Percentiles rank a stretch among this genome's conserved stretches.
Evolutionary conservation across 1,140 invertebrate genomes (phyloP).

Genomic region (Hermetia illucens): DNA sequence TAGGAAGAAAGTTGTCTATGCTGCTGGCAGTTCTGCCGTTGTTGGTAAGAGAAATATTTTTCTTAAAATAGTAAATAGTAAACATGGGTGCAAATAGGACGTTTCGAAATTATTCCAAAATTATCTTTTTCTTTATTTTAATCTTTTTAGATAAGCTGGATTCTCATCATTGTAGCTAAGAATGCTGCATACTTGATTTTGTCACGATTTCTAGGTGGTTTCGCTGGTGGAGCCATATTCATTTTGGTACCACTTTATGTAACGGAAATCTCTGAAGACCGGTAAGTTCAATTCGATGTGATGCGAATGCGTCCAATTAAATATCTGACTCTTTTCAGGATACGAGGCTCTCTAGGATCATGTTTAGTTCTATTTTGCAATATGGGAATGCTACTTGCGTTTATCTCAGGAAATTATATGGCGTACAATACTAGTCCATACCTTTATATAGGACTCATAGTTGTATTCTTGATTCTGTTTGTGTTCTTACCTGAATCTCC

Average conservation of each 20-base stretch:
- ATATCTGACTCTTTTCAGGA: conserved; percentile 14
- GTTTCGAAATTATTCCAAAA: too few relatives aligned
- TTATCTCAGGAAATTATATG: conserved; percentile 33
- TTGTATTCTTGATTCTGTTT: conserved; percentile 31
- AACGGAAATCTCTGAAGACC: conserved; percentile 31
- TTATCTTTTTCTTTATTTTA: background rate
- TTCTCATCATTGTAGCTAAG: conserved; percentile 28
- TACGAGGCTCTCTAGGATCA: conserved; percentile 35
- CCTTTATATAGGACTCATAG: conserved; percentile 30
- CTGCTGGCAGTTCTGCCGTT: conserved; percentile 18
- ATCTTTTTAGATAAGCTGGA: conserved; percentile 18
- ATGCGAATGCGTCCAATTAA: too few relatives aligned
- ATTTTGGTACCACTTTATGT: conserved; percentile 32
- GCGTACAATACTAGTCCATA: conserved; percentile 32
- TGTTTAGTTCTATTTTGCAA: conserved; percentile 36
- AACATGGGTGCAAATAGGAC: too few relatives aligned
- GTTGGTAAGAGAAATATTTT: conserved; percentile 11
- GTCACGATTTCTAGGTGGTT: conserved; percentile 31
- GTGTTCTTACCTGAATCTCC: conserved; percentile 38
- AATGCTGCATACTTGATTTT: conserved; percentile 23
- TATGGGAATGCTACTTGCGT: conserved; percentile 34
- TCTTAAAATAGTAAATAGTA: background rate
- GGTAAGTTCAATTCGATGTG: conserved; percentile 13
- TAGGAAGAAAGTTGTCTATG: conserved; percentile 17
- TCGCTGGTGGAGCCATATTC: conserved; percentile 30